Conservation (phyloP, 2,797 vertebrate species). For the Thripadectes ignobilis region DNA sequence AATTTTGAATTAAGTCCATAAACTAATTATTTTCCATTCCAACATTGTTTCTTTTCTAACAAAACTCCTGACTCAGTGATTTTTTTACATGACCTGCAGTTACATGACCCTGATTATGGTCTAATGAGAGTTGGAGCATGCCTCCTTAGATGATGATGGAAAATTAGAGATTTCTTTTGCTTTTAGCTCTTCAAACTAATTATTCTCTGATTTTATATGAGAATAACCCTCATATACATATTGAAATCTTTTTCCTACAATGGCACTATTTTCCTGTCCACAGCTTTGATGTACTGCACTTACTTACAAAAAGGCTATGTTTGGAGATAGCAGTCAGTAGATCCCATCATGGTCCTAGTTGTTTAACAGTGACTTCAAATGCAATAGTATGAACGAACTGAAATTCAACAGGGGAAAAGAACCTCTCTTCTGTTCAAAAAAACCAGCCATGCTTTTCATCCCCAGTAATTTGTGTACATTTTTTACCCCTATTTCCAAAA, state of each 20-base stretch:
- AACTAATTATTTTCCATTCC: slow-evolving; percentile 35
- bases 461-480: neutral
- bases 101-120: neutral
- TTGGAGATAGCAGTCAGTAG: neutral
- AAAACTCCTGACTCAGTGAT: neutral
- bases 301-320: neutral
- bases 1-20: slow-evolving; percentile 22
- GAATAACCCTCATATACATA: neutral
- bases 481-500: neutral
- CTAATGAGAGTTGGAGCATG: neutral
- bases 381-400: neutral
- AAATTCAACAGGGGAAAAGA: neutral
- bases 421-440: neutral
- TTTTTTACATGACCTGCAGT: slow-evolving; percentile 6
- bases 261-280: neutral
- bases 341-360: neutral
- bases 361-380: neutral
- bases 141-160: neutral
- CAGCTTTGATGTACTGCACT: neutral
- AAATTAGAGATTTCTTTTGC: neutral
- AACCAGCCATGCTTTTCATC: neutral
- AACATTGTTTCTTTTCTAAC: neutral
- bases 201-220: neutral
- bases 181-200: neutral
- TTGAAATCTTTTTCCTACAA: neutral